Conservation (phyloP, 2,797 vertebrate genomes). For the Acridotheres tristis region DNA sequence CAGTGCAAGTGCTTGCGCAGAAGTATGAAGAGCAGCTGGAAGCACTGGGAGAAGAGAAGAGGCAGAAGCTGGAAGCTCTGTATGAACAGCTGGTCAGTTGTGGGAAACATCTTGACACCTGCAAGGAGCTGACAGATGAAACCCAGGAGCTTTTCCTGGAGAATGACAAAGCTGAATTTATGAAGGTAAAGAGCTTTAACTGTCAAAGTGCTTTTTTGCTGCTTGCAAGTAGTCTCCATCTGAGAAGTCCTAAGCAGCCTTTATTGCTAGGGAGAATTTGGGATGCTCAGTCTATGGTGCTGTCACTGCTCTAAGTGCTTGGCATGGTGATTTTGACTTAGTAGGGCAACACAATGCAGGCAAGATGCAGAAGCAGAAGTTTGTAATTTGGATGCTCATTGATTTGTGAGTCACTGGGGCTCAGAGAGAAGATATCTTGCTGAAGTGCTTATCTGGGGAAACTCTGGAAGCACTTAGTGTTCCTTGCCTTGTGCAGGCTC, state of each 20-base stretch:
- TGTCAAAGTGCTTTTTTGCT: background rate
- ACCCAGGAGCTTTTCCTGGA: constrained; percentile 84
- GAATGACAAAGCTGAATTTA: constrained; percentile 83
- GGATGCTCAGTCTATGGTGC: background rate
- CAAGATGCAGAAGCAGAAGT: background rate
- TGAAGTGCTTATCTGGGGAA: background rate
- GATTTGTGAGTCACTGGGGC: background rate
- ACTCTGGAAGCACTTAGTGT: background rate
- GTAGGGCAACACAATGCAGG: background rate
- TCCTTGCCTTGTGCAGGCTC: background rate
- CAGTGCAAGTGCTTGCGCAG: constrained; percentile 89
- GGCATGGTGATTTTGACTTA: background rate
- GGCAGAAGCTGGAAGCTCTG: constrained; percentile 85
- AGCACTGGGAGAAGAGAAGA: constrained; percentile 88
- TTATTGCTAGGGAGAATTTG: background rate
- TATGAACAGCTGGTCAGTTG: constrained; percentile 89
- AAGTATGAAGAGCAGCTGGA: constrained; percentile 84
- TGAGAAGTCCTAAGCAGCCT: background rate
- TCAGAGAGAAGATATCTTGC: background rate
- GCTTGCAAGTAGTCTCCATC: background rate
- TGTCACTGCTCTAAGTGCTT: background rate
- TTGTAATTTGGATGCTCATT: background rate
- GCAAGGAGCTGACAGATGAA: constrained; percentile 89
- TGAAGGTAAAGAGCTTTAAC: constrained; percentile 82
- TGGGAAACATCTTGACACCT: constrained; percentile 84